Evolutionary conservation across 2,888 invertebrate species (phyloP), one percentile per base, ranked within the genome.

Genomic region (Diaprepes abbreviatus): DNA sequence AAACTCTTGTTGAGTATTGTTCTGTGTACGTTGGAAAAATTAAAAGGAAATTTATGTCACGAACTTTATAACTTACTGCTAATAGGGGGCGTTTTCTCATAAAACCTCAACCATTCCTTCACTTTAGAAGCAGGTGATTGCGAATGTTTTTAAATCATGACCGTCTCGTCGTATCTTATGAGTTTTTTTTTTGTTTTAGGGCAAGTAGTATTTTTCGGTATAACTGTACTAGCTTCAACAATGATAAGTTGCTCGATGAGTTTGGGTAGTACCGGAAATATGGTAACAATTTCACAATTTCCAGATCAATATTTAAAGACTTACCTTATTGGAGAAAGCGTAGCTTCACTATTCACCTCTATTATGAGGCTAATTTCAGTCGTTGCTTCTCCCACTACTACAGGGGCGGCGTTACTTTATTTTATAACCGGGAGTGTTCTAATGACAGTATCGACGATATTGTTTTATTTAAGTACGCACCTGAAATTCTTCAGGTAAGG

Each of bases 281-380:
- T 64, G 36, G 40, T 52, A 2, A 24, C 40, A n/a, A 5, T 64
- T 17, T 54, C 55, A 4, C 35, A 43, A 9, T 55, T 64, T 31
- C 64, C 64, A 33, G 40, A 50, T n/a, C 24, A 24, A 6, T 64
- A 64, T 19, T 28, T 64, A 17, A 64, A 64, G 38, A 21, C 17
- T 1, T 64, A 54, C 43, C 10, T 64, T 6, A 12, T 64, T 38
- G 64, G 64, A 1, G 64, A 64, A 45, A 31, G 64, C 1, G 24
- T 64, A 6, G 64, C 64, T 7, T 38, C 54, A 5, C 9, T 64
- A 31, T n/a, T 64, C 17, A 54, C 36, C n/a, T 12, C 54, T 12
- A 1, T 33, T 14, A 54, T 64, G 55, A 70, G 74, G 38, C 63
- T 75, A 2, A 48, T 72, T 5, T 73, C 73, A 7, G 55, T 75